Conservation (phyloP, 2,888 invertebrate species). For the Drosophila nr. fundita region DNA sequence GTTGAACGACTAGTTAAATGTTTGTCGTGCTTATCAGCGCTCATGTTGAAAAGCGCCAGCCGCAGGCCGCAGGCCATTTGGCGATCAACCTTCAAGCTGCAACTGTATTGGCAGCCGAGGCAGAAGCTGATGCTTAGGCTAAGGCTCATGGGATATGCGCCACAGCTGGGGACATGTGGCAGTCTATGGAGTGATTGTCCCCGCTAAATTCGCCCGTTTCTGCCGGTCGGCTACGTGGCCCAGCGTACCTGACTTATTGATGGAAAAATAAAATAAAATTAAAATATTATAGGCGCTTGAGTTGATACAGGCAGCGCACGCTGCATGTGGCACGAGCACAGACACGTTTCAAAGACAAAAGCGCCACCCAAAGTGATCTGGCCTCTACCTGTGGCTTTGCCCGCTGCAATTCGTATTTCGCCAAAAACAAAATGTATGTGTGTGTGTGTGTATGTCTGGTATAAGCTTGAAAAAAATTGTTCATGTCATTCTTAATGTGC, state of each 20-base stretch:
- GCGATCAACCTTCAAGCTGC: constrained; percentile 38
- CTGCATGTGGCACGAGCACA: constrained; percentile 71
- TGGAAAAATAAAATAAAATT: constrained; percentile 47
- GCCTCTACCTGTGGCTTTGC: constrained; percentile 48
- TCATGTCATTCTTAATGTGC: constrained; percentile 69
- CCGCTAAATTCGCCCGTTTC: constrained; percentile 55
- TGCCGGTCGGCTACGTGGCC: constrained; percentile 43
- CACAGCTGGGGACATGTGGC: constrained; percentile 33
- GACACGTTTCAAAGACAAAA: constrained; percentile 73
- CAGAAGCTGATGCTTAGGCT: constrained; percentile 13
- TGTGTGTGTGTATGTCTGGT: constrained; percentile 28
- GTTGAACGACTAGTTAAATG: constrained; percentile 81
- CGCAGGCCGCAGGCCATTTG: constrained; percentile 52
- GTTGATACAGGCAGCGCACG: constrained; percentile 58
- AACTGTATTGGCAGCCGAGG: constrained; percentile 18
- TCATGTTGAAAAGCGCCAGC: constrained; percentile 50
- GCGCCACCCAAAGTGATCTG: constrained; percentile 71
- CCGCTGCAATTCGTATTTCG: constrained; percentile 51
- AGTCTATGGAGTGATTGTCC: constrained; percentile 58
- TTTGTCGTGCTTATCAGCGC: constrained; percentile 70
- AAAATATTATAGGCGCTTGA: constrained; percentile 68
- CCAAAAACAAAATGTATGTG: constrained; percentile 16
- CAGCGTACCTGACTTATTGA: constrained; percentile 38
- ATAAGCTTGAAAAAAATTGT: constrained; percentile 57
- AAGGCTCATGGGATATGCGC: constrained; percentile 55